Conservation (phyloP, 2,888 invertebrate species). For the Boloria euphrosyne region DNA sequence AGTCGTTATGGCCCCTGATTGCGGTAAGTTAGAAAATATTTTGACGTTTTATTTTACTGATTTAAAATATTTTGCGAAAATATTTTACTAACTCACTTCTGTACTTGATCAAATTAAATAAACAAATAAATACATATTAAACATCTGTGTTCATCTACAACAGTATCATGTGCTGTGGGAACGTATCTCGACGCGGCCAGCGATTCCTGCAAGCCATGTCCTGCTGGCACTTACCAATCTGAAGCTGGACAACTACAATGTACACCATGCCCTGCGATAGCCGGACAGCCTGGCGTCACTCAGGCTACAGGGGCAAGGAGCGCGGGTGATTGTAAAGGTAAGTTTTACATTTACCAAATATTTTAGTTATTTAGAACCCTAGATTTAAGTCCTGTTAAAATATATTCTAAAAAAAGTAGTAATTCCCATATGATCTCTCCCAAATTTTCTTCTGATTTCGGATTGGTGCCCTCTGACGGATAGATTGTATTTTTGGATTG, state of each 20-base stretch:
- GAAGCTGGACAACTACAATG: slow-evolving; percentile 95
- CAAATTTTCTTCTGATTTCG: no score
- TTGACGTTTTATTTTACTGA: no score
- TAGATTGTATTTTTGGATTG: no score
- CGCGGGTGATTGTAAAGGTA: slow-evolving; percentile 93
- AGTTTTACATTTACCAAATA: background rate
- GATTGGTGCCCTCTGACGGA: no score
- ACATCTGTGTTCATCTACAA: slow-evolving; percentile 32
- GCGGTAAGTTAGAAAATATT: slow-evolving; percentile 83
- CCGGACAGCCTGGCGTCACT: slow-evolving; percentile 94
- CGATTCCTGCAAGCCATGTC: slow-evolving; percentile 91
- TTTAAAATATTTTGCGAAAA: background rate
- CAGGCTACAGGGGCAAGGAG: slow-evolving; percentile 93
- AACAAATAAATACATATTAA: no score
- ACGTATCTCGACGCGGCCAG: slow-evolving; percentile 90
- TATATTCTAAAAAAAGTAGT: no score
- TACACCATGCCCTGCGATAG: slow-evolving; percentile 93
- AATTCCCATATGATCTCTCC: no score
- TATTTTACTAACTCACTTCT: background rate
- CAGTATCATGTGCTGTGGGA: slow-evolving; percentile 95
- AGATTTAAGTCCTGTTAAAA: no score
- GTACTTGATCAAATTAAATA: no score
- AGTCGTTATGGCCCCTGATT: slow-evolving; percentile 96
- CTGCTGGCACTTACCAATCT: slow-evolving; percentile 95
- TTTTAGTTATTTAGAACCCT: background rate